Conservation (phyloP, 2,113 vertebrate species). For the Cichladusa arquata region DNA sequence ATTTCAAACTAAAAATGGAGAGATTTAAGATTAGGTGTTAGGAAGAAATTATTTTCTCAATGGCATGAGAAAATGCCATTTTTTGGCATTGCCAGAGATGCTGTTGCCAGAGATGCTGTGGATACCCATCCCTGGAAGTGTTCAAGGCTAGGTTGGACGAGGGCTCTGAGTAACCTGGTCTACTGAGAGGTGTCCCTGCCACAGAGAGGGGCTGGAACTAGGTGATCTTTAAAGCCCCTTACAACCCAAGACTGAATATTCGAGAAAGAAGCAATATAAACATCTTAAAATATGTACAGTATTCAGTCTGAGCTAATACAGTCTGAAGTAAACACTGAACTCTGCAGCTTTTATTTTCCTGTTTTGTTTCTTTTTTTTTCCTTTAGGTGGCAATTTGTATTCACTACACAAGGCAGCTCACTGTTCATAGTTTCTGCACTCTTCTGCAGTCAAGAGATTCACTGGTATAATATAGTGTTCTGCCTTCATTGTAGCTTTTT, state of each 20-base stretch:
- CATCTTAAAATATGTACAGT: not conserved
- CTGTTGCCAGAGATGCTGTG: not conserved
- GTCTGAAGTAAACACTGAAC: not conserved
- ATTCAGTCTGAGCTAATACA: not conserved
- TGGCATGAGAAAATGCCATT: too few species aligned
- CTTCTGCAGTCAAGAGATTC: not conserved
- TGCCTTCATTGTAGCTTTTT: not conserved
- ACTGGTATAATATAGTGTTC: not conserved
- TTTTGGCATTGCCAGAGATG: not conserved
- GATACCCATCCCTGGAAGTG: too few species aligned
- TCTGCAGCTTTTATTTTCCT: not conserved
- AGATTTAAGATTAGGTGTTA: not conserved
- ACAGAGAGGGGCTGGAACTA: not conserved
- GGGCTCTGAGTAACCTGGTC: not conserved
- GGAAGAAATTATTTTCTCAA: not conserved
- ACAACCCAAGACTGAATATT: not conserved
- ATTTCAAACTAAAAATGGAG: not conserved
- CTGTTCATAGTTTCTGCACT: not conserved
- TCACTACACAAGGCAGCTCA: not conserved
- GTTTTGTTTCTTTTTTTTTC: fast-evolving
- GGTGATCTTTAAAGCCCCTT: not conserved
- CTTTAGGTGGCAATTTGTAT: not conserved
- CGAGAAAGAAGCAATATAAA: not conserved
- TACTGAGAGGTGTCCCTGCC: not conserved
- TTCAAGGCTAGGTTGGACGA: fast-evolving